phyloP scores from a whole-genome alignment of 2,888 invertebrate genomes.

The Craniophora ligustri region DNA sequence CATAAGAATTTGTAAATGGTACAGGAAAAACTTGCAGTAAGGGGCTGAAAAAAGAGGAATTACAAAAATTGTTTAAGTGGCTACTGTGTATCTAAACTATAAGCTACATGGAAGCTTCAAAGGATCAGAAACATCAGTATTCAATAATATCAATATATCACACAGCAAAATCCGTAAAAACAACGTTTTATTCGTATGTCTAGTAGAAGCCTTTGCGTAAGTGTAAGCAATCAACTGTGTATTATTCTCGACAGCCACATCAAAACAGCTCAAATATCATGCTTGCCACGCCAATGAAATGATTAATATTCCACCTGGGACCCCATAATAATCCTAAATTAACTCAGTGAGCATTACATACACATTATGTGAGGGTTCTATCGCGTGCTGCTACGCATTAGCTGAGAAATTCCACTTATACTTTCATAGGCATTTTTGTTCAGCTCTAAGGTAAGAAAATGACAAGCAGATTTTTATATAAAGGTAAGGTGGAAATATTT shows the following conservation, averaged over 20 bases:
- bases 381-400: constrained; percentile 60
- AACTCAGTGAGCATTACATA: constrained; percentile 61
- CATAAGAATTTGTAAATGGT: too few relatives aligned
- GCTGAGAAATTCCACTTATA: constrained; percentile 39
- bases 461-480: constrained; percentile 42
- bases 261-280: background rate
- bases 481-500: constrained; percentile 3
- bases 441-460: constrained; percentile 37
- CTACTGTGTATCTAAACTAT: too few relatives aligned
- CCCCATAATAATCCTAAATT: constrained; percentile 61
- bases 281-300: constrained; percentile 32
- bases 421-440: constrained; percentile 41
- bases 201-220: too few relatives aligned
- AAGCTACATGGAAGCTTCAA: too few relatives aligned
- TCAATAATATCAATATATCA: too few relatives aligned
- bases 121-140: too few relatives aligned
- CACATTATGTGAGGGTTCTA: constrained; percentile 49
- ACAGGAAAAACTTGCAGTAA: too few relatives aligned
- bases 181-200: too few relatives aligned
- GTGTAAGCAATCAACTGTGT: too few relatives aligned
- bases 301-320: constrained; percentile 39
- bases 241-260: background rate
- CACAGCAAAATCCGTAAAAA: too few relatives aligned
- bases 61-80: too few relatives aligned
- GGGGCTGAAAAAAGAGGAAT: too few relatives aligned